Evolutionary conservation across 2,888 invertebrate genomes (phyloP), one percentile per base, ranked within the genome.

Genomic region (Coecobrya sp.): DNA sequence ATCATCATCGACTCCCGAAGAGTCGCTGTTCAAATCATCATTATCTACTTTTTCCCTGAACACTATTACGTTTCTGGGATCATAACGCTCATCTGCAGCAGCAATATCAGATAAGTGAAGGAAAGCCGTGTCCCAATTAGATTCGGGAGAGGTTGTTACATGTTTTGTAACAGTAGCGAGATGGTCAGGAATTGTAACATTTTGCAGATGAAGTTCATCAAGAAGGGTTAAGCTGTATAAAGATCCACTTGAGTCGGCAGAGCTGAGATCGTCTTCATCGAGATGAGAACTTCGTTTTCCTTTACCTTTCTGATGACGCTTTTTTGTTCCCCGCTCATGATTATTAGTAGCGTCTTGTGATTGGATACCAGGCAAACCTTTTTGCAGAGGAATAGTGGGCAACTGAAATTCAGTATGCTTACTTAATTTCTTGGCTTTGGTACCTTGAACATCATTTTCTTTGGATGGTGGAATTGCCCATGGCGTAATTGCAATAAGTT

Each of bases 31-130:
- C 36, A 36, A 73, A n/a, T 1, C n/a, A 13, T n/a, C n/a, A 42
- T 73, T 0, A 36, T 73, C 70, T 11, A 73, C 42, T 10, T n/a
- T 30, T 3, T 42, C 42, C 70, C 36, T 36, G 27, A 42, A 73
- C 2, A 73, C n/a, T 0, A 10, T 11, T 11, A 36, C 36, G 0
- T 16, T 30, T 36, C 0, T 73, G 4, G 70, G 22, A 16, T 73
- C n/a, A 19, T 73, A 73, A 19, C 70, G 70, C 70, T 73, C 70
- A 16, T 73, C 70, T 36, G 36, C 36, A 2, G 36, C 70, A 8
- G 70, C 70, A n/a, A 36, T n/a, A 8, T 1, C 3, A 8, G 19
- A 16, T 1, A 73, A n/a, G 8, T 73, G 16, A n/a, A 11, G 42
- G n/a, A 36, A 73, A 10, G 70, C 42, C 1, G 42, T 42, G 25